phyloP scores from a whole-genome alignment of 2,888 invertebrate genomes.

The Pinctada fucata region DNA sequence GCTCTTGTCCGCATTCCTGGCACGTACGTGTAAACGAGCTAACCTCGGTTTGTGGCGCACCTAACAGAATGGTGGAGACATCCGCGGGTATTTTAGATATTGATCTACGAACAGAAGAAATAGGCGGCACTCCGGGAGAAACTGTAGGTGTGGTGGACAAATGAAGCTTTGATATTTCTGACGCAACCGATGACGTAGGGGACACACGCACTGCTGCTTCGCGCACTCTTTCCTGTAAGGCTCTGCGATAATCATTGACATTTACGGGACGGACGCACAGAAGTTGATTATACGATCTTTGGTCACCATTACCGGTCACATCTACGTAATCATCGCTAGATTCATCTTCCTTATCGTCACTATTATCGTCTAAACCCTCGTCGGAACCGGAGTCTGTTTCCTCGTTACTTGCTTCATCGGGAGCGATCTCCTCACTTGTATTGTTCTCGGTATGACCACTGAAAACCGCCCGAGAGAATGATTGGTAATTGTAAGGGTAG shows the following conservation, averaged over 20 bases:
- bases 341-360: conserved; percentile 14
- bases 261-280: not conserved
- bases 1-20: conserved; percentile 59
- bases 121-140: conserved; percentile 1
- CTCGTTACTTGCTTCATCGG: not conserved
- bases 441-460: conserved; percentile 1
- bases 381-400: not conserved
- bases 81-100: not conserved
- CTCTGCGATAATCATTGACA: not conserved
- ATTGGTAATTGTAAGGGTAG: conserved; percentile 23
- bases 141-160: not conserved
- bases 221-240: not conserved
- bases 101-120: not conserved
- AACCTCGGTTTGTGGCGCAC: not conserved
- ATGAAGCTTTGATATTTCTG: conserved; percentile 8
- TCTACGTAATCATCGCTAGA: conserved; percentile 4
- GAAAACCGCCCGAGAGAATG: not conserved
- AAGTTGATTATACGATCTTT: not conserved
- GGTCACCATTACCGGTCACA: not conserved
- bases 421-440: not conserved
- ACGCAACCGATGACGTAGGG: conserved; percentile 6
- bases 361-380: not conserved
- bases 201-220: not conserved
- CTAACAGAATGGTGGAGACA: not conserved
- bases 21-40: conserved; percentile 53